Evolutionary conservation across 2,797 vertebrate species (phyloP).

Genomic region (Chrysocyon brachyurus): DNA sequence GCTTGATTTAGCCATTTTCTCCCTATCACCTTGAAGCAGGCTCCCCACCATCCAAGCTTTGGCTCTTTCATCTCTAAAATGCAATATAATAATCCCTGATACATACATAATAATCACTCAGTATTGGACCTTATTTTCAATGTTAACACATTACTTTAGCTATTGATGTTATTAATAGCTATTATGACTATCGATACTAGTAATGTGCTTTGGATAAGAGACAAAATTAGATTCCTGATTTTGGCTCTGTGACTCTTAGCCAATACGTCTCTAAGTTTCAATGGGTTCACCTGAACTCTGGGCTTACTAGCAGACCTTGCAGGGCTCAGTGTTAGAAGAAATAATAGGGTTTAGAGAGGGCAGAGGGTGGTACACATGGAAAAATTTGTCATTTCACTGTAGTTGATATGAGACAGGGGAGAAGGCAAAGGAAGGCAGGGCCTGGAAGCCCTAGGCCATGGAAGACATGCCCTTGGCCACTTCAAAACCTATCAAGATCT

Average conservation of each 20-base stretch:
- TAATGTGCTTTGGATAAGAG: not conserved
- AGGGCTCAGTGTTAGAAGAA: not conserved
- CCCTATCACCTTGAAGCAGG: not conserved
- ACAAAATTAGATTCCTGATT: conserved; percentile 14
- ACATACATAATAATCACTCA: not conserved
- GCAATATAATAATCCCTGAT: not conserved
- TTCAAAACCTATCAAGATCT: not conserved
- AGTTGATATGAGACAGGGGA: too few relatives aligned
- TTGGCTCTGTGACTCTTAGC: not conserved
- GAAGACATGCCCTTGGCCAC: not conserved
- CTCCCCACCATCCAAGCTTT: not conserved
- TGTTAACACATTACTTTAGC: not conserved
- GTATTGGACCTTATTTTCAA: not conserved
- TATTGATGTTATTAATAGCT: not conserved
- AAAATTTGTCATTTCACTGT: not conserved
- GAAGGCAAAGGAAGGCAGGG: not conserved
- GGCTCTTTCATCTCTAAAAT: not conserved
- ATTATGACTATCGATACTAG: not conserved
- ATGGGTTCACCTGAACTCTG: not conserved
- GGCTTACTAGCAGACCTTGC: not conserved
- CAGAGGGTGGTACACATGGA: rapidly evolving
- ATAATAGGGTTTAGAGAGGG: not conserved
- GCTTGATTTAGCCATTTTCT: not conserved
- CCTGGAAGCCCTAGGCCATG: not conserved
- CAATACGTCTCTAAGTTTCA: not conserved